Evolutionary conservation across 2,113 vertebrate species (phyloP).

Genomic region (Brienomyrus brachyistius): DNA sequence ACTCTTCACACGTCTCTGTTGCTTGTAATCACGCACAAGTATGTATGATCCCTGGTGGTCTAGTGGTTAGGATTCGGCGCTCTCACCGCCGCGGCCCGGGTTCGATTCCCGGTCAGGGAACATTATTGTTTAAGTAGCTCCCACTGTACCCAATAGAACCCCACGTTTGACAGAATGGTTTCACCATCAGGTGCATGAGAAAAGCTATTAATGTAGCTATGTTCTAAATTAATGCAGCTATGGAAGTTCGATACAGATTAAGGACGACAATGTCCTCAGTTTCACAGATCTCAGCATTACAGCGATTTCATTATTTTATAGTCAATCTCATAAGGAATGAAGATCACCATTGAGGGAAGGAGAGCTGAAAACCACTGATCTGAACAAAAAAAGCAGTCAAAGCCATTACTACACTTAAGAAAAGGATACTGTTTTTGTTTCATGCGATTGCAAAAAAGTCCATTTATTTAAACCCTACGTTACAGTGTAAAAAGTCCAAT

Average conservation of each 20-base stretch:
- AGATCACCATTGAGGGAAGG: not conserved
- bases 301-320: not conserved
- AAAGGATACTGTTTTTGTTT: not conserved
- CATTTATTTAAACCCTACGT: not conserved
- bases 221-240: too few relatives aligned
- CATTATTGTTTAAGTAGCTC: not conserved
- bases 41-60: slow-evolving; percentile 26
- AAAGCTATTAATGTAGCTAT: not conserved
- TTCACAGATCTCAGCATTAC: not conserved
- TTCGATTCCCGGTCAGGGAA: slow-evolving; percentile 38
- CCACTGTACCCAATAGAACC: not conserved
- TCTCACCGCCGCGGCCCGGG: slow-evolving; percentile 39
- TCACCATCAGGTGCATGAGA: not conserved
- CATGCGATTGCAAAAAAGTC: not conserved
- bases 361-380: not conserved
- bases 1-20: not conserved
- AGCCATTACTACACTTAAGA: not conserved
- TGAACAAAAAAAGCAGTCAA: not conserved
- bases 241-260: not conserved
- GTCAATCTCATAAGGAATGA: not conserved
- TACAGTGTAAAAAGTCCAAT: not conserved
- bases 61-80: slow-evolving; percentile 40
- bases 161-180: not conserved
- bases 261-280: not conserved
- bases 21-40: accelerated